Conservation (phyloP, 2,888 invertebrate genomes). For the Agrotis ipsilon region DNA sequence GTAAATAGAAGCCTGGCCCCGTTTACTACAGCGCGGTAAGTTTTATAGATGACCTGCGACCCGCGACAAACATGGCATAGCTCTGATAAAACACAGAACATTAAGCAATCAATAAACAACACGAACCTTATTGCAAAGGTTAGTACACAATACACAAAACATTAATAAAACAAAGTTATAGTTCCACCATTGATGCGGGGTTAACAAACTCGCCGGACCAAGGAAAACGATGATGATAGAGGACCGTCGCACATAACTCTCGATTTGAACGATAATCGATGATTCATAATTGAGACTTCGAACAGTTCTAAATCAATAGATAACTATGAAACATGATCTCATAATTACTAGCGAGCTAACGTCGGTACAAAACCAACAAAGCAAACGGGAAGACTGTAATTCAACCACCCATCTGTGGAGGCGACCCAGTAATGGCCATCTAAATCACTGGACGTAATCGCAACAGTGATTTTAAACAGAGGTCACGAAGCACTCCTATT, state of each 20-base stretch:
- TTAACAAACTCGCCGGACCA: conserved; percentile 75
- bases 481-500: conserved; percentile 86
- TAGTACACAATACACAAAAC: conserved; percentile 68
- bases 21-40: conserved; percentile 48
- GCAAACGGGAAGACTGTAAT: conserved; percentile 85
- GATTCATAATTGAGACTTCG: conserved; percentile 88
- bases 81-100: conserved; percentile 60
- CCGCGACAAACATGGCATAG: conserved; percentile 51
- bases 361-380: conserved; percentile 86
- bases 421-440: conserved; percentile 85
- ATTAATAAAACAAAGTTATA: conserved; percentile 69
- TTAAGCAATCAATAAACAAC: conserved; percentile 60
- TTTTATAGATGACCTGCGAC: conserved; percentile 59
- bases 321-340: conserved; percentile 88
- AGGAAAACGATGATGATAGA: conserved; percentile 80
- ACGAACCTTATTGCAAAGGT: conserved; percentile 64
- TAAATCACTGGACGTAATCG: conserved; percentile 88
- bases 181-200: conserved; percentile 70
- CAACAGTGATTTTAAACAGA: conserved; percentile 86
- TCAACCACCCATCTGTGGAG: conserved; percentile 86
- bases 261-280: conserved; percentile 82
- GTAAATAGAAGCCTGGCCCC: conserved; percentile 43
- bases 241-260: conserved; percentile 82
- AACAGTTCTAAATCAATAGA: conserved; percentile 87
- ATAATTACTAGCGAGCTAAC: conserved; percentile 85